These are phyloP conservation scores for Masticophis lateralis DNA, from an alignment of 2,797 vertebrate genomes.

Conservation along the genomic window DNA sequence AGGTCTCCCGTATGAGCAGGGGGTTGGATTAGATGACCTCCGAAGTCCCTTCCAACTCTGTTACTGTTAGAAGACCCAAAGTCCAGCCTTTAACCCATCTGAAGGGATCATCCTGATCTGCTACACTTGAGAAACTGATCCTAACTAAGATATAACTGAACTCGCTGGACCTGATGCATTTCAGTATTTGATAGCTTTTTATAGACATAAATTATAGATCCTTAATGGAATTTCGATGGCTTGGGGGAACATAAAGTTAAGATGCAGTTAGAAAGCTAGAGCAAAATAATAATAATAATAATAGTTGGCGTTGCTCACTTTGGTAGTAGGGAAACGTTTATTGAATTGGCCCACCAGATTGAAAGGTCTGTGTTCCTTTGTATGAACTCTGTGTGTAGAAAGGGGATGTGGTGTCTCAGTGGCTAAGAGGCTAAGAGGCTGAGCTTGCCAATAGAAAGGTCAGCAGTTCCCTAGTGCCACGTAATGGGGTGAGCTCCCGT, in stretches of 20 bases:
- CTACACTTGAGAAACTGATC: neutral
- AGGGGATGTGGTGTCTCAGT: neutral
- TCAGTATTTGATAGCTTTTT: neutral
- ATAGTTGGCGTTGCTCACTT: neutral
- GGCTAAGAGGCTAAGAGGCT: too few species aligned
- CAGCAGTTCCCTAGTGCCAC: too few species aligned
- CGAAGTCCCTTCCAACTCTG: too few species aligned
- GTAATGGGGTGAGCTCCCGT: too few species aligned
- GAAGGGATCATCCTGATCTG: neutral
- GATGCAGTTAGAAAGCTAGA: neutral
- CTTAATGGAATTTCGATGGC: neutral
- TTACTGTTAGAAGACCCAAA: neutral
- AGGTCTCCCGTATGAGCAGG: too few species aligned
- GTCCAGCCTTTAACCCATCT: neutral
- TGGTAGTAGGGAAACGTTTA: neutral
- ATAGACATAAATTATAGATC: neutral
- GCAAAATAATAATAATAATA: neutral
- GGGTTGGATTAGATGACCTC: too few species aligned
- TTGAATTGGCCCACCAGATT: neutral
- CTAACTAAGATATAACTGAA: neutral
- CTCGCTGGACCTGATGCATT: neutral
- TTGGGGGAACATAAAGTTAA: neutral
- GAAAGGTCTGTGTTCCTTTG: neutral
- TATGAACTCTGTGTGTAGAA: neutral
- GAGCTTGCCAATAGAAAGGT: too few species aligned